Conservation (phyloP, 2,888 invertebrate species). For the Xestia sexstrigata region DNA sequence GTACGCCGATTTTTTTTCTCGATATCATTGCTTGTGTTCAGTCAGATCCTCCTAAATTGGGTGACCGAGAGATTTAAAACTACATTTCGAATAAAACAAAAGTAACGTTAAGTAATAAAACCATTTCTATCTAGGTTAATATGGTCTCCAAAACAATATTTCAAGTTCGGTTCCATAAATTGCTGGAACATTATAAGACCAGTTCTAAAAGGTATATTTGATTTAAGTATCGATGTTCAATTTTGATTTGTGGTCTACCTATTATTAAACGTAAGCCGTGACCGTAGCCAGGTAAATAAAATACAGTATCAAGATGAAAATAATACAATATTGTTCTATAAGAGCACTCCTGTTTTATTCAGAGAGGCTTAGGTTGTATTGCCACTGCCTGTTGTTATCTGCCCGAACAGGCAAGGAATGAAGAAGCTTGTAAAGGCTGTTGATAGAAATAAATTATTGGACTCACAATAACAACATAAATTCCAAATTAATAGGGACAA, state of each 20-base stretch:
- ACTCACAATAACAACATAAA: slow-evolving; percentile 63
- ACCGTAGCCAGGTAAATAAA: slow-evolving; percentile 2
- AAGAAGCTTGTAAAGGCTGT: not conserved
- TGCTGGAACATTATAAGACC: slow-evolving; percentile 19
- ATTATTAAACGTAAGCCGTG: slow-evolving; percentile 11
- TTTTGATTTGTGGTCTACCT: slow-evolving; percentile 42
- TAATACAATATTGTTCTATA: slow-evolving; percentile 11
- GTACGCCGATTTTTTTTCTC: accelerated
- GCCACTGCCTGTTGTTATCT: too few species aligned
- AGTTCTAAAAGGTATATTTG: slow-evolving; percentile 25
- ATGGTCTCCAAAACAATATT: slow-evolving; percentile 24
- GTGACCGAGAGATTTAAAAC: not conserved
- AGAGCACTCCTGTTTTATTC: slow-evolving; percentile 19
- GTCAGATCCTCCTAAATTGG: not conserved
- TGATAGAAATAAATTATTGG: slow-evolving; percentile 26
- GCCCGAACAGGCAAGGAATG: slow-evolving; percentile 1
- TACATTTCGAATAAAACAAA: not conserved
- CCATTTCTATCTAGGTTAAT: slow-evolving; percentile 17
- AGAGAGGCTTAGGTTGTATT: slow-evolving; percentile 4
- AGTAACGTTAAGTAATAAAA: not conserved
- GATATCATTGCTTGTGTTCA: not conserved
- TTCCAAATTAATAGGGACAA: slow-evolving; percentile 66
- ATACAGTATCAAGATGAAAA: slow-evolving; percentile 3
- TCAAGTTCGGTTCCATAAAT: slow-evolving; percentile 23
- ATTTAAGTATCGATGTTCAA: slow-evolving; percentile 23